phyloP scores from a whole-genome alignment of 2,888 invertebrate species.

The Sceliomorpha sp. region DNA sequence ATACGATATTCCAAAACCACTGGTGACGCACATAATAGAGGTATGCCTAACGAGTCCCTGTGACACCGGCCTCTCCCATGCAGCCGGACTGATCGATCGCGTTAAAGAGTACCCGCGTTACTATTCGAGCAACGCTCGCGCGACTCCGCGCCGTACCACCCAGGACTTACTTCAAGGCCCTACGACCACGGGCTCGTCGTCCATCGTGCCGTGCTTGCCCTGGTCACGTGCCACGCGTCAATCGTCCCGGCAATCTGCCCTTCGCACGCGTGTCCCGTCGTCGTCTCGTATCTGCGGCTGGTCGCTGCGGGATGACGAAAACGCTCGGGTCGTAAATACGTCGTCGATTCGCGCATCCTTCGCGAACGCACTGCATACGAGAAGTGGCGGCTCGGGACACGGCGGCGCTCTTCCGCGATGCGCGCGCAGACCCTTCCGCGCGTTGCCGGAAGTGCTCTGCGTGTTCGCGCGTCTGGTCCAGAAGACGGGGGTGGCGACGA shows the following conservation, averaged over 20 bases:
- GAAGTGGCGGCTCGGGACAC: conserved; percentile 39
- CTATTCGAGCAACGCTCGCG: too few species aligned
- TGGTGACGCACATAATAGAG: too few species aligned
- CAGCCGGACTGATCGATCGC: conserved; percentile 52
- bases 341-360: conserved; percentile 53
- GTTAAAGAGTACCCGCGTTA: conserved; percentile 20
- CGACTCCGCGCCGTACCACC: background rate
- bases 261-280: conserved; percentile 1
- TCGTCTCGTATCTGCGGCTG: conserved; percentile 3
- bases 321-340: conserved; percentile 35
- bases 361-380: conserved; percentile 52
- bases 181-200: conserved; percentile 12
- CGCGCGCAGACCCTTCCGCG: too few species aligned
- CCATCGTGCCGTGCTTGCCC: too few species aligned
- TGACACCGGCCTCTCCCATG: conserved; percentile 44
- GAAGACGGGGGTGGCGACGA: too few species aligned
- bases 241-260: background rate
- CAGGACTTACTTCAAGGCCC: conserved; percentile 37
- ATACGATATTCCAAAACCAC: too few species aligned
- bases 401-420: conserved; percentile 23
- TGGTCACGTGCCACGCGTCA: background rate
- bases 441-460: conserved; percentile 4
- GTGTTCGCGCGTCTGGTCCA: background rate
- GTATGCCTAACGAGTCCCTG: background rate
- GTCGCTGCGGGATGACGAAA: conserved; percentile 18